These are phyloP conservation scores for Piprites chloris DNA, from an alignment of 2,113 vertebrate species.

Conservation along the genomic window DNA sequence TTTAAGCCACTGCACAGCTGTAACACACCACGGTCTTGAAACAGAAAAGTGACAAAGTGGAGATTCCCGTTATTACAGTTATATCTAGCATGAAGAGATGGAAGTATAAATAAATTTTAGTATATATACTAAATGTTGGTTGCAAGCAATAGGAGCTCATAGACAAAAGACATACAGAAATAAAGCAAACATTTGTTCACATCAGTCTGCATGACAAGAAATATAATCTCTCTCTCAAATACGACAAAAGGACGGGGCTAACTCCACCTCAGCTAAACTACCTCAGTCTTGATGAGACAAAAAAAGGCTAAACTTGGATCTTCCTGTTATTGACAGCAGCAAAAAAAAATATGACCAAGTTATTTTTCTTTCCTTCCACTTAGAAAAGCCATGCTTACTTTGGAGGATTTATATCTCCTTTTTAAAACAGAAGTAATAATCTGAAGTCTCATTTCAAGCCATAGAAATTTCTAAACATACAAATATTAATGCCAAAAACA, in stretches of 20 bases:
- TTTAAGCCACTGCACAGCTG: neutral
- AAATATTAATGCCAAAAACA: neutral
- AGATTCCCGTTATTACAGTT: neutral
- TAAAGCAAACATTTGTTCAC: neutral
- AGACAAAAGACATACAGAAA: neutral
- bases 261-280: neutral
- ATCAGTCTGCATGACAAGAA: neutral
- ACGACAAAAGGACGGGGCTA: neutral
- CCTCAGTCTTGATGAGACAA: neutral
- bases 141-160: neutral
- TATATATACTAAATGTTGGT: neutral
- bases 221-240: neutral
- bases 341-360: neutral
- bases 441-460: neutral
- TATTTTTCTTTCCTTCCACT: neutral
- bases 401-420: neutral
- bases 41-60: neutral
- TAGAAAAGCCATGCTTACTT: neutral
- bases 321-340: neutral
- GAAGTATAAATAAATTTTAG: neutral
- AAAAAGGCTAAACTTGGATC: neutral
- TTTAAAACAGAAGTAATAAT: neutral
- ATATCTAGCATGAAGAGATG: neutral
- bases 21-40: neutral
- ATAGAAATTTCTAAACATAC: neutral